These are phyloP conservation scores for Orientallactaga sibirica DNA, from an alignment of 2,797 vertebrate genomes.

Conservation along the genomic window DNA sequence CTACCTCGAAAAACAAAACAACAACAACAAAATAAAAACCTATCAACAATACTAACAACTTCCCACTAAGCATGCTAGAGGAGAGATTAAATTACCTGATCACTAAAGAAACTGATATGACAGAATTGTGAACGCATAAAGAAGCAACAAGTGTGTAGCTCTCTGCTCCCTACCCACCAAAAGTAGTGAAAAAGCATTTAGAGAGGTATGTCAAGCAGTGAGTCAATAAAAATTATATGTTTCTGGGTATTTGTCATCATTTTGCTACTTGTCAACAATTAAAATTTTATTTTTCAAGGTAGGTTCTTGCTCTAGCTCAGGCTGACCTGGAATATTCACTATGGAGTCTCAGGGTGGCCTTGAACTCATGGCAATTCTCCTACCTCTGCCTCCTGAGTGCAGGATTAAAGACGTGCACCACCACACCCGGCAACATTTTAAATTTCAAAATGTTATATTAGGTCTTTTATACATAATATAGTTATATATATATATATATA, in stretches of 20 bases:
- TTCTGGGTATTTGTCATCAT: neutral
- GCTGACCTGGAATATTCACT: no score
- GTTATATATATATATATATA: no score
- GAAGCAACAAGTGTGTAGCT: neutral
- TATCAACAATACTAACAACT: neutral
- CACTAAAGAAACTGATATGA: neutral
- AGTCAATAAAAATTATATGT: neutral
- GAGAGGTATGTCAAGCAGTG: neutral
- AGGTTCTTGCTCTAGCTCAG: no score
- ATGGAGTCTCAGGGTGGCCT: no score
- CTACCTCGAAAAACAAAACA: no score
- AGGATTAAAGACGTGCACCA: no score
- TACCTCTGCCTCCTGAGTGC: no score
- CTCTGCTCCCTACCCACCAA: neutral
- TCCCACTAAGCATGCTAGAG: neutral
- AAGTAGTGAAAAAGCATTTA: neutral
- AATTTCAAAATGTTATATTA: no score
- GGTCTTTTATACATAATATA: no score
- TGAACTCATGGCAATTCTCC: no score
- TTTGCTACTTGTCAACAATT: conserved; percentile 9
- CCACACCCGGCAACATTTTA: no score
- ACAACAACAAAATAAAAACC: neutral
- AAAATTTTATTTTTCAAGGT: neutral
- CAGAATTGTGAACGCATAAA: neutral
- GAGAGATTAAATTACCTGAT: conserved; percentile 15